phyloP scores from a whole-genome alignment of 2,113 vertebrate genomes.

The Microtus richardsoni region DNA sequence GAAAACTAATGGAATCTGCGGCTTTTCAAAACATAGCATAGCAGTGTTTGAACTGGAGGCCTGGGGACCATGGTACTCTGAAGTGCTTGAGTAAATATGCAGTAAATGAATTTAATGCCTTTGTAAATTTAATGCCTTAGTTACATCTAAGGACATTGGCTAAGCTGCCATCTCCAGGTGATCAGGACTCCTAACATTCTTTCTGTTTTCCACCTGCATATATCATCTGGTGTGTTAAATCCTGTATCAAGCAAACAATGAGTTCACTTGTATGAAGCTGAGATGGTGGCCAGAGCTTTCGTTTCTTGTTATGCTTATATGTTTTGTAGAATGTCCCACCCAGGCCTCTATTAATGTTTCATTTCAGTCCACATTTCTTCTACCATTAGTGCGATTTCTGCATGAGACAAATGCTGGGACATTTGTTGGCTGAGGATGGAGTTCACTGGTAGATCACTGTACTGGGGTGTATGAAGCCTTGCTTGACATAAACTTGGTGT shows the following conservation, averaged over 20 bases:
- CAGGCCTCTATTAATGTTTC: background rate
- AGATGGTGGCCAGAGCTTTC: background rate
- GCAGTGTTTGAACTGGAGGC: background rate
- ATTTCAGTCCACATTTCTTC: background rate
- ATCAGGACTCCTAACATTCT: background rate
- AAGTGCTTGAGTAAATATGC: background rate
- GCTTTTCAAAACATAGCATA: background rate
- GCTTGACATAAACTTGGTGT: too few relatives aligned
- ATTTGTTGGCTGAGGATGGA: background rate
- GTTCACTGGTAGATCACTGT: background rate
- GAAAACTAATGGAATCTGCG: background rate
- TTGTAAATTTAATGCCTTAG: too few relatives aligned
- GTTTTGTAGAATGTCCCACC: background rate
- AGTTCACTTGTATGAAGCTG: background rate
- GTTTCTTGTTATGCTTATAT: conserved; percentile 1
- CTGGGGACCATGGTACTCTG: background rate
- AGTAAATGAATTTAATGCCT: background rate
- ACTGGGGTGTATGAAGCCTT: background rate
- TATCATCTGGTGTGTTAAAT: conserved; percentile 38
- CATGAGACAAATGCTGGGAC: conserved; percentile 52
- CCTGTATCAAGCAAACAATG: conserved; percentile 15
- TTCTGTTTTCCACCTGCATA: background rate
- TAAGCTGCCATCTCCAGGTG: background rate
- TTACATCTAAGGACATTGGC: background rate
- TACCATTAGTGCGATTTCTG: conserved; percentile 10